These are phyloP conservation scores for Ischnura elegans DNA, from an alignment of 2,888 invertebrate species.

Conservation along the genomic window DNA sequence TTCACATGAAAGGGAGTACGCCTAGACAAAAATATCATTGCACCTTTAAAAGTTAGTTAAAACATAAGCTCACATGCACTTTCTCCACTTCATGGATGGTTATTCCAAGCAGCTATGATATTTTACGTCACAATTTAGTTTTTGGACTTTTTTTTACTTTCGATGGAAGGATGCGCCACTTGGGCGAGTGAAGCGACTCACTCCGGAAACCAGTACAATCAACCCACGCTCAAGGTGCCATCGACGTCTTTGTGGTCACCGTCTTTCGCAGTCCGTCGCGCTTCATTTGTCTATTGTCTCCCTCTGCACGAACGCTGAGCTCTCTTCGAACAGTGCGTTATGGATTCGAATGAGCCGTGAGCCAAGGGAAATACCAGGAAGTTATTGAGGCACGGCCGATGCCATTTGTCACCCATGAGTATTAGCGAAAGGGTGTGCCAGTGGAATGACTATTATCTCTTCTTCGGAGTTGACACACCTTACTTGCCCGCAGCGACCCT, in stretches of 20 bases:
- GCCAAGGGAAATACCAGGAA: neutral
- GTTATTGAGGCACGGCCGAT: neutral
- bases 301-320: neutral
- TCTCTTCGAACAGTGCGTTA: neutral
- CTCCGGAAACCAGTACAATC: too few relatives aligned
- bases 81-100: too few relatives aligned
- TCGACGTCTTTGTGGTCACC: neutral
- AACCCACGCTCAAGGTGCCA: neutral
- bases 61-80: too few relatives aligned
- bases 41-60: too few relatives aligned
- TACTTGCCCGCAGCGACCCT: neutral
- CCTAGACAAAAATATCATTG: too few relatives aligned
- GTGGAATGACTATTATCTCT: neutral
- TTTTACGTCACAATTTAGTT: too few relatives aligned
- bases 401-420: neutral
- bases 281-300: neutral
- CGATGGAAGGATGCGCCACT: too few relatives aligned
- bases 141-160: too few relatives aligned
- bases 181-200: too few relatives aligned
- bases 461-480: neutral
- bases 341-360: neutral
- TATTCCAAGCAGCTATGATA: too few relatives aligned
- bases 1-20: too few relatives aligned
- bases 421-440: conserved; percentile 5
- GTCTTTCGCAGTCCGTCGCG: neutral